Evolutionary conservation across 2,888 invertebrate species (phyloP).

Genomic region (Dinocampus coccinellae): DNA sequence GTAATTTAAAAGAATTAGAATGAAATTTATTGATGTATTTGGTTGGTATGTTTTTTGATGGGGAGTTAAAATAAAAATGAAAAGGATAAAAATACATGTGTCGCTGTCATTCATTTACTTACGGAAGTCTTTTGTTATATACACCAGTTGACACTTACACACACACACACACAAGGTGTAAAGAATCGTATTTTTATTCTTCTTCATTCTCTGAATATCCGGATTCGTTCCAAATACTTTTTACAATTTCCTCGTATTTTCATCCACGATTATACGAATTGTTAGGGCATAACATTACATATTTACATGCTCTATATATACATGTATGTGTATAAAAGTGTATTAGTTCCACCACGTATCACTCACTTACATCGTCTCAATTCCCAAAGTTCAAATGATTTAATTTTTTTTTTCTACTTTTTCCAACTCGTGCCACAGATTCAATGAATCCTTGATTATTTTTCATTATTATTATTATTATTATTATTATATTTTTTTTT

Average conservation of each 20-base stretch:
- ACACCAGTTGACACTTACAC: too few species aligned
- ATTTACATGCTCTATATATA: not conserved
- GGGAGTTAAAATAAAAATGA: conserved; percentile 25
- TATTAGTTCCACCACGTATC: conserved; percentile 42
- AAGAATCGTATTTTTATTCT: not conserved
- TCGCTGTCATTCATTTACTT: conserved; percentile 29
- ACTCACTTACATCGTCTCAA: too few species aligned
- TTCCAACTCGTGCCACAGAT: conserved; percentile 16
- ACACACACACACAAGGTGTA: too few species aligned
- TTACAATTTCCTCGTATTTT: conserved; percentile 46
- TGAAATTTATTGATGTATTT: not conserved
- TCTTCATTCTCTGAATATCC: conserved; percentile 27
- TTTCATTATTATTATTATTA: too few species aligned
- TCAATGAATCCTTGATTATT: too few species aligned
- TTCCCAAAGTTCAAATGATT: too few species aligned
- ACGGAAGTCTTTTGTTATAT: conserved; percentile 44
- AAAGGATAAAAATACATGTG: conserved; percentile 35
- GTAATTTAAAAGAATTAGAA: not conserved
- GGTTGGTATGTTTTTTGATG: conserved; percentile 26
- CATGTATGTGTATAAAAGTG: not conserved
- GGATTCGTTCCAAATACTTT: conserved; percentile 48
- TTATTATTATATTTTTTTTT: too few species aligned
- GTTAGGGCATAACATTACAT: not conserved
- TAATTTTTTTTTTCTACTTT: conserved; percentile 17
- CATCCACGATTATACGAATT: conserved; percentile 39